Conservation (phyloP, 1,140 invertebrate genomes). For the Euschistus heros region DNA sequence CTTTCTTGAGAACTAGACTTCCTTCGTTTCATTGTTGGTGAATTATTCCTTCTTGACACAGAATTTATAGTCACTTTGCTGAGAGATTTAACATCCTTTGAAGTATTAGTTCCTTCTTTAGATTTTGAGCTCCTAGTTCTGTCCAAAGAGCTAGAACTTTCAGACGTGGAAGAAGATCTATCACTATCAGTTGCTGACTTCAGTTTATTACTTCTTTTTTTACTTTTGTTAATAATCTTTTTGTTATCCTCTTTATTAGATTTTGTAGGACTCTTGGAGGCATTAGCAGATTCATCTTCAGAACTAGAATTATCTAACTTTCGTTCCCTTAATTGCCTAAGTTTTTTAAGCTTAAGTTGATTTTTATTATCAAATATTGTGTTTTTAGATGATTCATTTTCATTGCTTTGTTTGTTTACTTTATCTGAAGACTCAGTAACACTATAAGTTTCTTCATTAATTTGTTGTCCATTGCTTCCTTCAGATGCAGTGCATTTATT, state of each 20-base stretch:
- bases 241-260: neutral
- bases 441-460: too few relatives aligned
- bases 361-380: conserved; percentile 3
- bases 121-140: neutral
- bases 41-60: too few relatives aligned
- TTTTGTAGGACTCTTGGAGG: neutral
- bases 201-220: neutral
- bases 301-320: neutral
- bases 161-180: neutral
- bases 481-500: too few relatives aligned
- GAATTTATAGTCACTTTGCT: too few relatives aligned
- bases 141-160: neutral
- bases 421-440: too few relatives aligned
- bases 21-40: neutral
- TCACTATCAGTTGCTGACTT: neutral
- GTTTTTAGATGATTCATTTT: too few relatives aligned
- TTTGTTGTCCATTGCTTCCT: too few relatives aligned
- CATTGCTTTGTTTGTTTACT: too few relatives aligned
- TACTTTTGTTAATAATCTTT: neutral
- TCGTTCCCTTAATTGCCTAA: conserved; percentile 29
- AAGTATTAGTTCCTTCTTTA: neutral
- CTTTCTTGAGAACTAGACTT: neutral
- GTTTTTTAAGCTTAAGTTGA: conserved; percentile 18
- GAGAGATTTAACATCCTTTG: too few relatives aligned
- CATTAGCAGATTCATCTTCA: neutral